These are phyloP conservation scores for Calypte anna DNA, from an alignment of 2,113 vertebrate genomes.

Conservation along the genomic window DNA sequence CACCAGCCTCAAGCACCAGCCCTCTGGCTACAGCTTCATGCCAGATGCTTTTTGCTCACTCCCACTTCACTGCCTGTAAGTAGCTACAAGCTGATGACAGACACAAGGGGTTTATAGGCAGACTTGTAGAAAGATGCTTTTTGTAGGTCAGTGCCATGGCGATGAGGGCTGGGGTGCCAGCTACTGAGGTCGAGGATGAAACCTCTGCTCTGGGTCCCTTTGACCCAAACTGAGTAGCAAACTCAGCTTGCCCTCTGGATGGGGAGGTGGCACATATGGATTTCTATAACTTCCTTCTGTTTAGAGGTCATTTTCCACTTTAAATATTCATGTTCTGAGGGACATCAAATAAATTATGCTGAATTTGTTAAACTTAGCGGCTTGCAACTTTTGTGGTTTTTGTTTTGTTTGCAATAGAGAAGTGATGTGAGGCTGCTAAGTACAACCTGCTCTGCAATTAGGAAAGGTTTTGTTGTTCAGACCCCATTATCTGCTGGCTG, in stretches of 20 bases:
- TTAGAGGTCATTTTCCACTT: constrained; percentile 31
- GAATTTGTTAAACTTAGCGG: not conserved
- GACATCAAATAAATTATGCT: constrained; percentile 54
- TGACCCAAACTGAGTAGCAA: not conserved
- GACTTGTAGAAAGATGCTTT: rapidly evolving
- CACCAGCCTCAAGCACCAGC: rapidly evolving
- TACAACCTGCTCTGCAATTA: not conserved
- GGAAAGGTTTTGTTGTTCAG: not conserved
- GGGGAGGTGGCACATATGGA: constrained; percentile 25
- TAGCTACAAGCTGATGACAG: not conserved
- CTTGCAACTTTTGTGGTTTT: constrained; percentile 29
- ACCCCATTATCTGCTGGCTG: not conserved
- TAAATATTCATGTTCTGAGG: constrained; percentile 58
- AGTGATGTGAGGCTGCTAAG: not conserved
- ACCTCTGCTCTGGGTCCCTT: not conserved
- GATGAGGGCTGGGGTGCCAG: not conserved
- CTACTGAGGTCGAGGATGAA: not conserved
- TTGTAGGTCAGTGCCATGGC: rapidly evolving
- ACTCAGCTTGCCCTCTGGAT: constrained; percentile 29
- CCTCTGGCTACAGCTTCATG: not conserved
- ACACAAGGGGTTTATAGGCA: not conserved
- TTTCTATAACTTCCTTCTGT: constrained; percentile 52
- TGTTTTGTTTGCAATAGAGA: not conserved
- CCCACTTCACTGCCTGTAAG: not conserved
- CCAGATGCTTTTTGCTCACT: not conserved